A percentile compares a stretch with the other conserved stretches of the same genome.
These are phyloP conservation scores for Manis javanica DNA, from an alignment of 2,797 vertebrate species.

Conservation along the genomic window DNA sequence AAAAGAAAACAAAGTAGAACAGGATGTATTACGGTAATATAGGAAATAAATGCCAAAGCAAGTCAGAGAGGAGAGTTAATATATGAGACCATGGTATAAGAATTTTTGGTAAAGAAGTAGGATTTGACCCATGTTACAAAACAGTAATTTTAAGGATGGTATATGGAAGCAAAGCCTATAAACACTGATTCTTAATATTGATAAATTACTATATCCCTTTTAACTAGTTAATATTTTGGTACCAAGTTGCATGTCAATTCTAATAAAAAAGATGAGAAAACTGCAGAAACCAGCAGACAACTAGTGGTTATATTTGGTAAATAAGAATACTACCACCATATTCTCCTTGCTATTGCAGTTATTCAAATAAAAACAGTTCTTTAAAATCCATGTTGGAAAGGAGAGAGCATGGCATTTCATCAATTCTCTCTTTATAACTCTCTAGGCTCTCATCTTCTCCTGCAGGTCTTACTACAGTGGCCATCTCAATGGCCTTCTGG, in stretches of 20 bases:
- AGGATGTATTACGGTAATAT: background rate
- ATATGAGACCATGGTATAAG: background rate
- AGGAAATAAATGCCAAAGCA: background rate
- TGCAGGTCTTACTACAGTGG: background rate
- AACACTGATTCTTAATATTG: background rate
- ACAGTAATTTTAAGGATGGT: background rate
- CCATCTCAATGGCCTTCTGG: background rate
- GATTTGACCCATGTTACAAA: constrained; percentile 27
- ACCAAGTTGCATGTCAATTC: background rate
- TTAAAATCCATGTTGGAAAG: background rate
- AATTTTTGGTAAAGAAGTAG: background rate
- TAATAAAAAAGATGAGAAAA: background rate
- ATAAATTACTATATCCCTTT: background rate
- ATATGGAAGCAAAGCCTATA: background rate
- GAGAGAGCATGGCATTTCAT: background rate
- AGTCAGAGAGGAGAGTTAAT: background rate
- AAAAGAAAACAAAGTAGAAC: background rate
- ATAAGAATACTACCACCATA: background rate
- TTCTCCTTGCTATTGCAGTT: background rate
- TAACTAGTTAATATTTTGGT: background rate
- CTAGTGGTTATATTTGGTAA: background rate
- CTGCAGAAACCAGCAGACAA: background rate
- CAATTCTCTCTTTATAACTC: constrained; percentile 14
- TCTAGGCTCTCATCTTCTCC: background rate
- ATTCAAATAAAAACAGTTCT: background rate